phyloP scores from a whole-genome alignment of 2,888 invertebrate genomes.

The Emmelina monodactyla region DNA sequence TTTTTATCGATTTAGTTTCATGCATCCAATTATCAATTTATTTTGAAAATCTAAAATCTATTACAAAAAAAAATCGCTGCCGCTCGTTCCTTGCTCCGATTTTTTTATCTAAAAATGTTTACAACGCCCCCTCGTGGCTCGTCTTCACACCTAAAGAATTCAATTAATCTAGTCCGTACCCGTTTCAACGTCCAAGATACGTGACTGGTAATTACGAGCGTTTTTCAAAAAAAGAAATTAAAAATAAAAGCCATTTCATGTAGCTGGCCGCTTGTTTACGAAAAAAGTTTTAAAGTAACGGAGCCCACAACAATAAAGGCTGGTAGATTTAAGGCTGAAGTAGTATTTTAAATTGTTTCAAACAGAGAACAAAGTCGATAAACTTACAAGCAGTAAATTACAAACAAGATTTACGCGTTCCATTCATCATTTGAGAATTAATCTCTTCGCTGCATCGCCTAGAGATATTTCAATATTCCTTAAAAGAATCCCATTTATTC shows the following conservation, averaged over 20 bases:
- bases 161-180: constrained; percentile 52
- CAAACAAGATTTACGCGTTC: constrained; percentile 42
- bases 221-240: constrained; percentile 35
- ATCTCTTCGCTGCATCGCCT: constrained; percentile 42
- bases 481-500: constrained; percentile 54
- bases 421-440: constrained; percentile 53
- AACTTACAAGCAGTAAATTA: constrained; percentile 47
- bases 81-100: too few species aligned
- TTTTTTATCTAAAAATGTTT: constrained; percentile 25
- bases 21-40: too few species aligned
- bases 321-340: constrained; percentile 20
- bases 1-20: too few species aligned
- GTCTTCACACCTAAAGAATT: constrained; percentile 61
- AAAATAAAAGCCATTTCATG: constrained; percentile 20
- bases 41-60: too few species aligned
- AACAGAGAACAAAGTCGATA: constrained; percentile 16
- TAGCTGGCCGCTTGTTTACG: constrained; percentile 27
- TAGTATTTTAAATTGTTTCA: neutral
- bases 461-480: constrained; percentile 55
- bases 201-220: constrained; percentile 60
- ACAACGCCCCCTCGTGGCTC: constrained; percentile 23
- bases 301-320: constrained; percentile 36
- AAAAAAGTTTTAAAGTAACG: constrained; percentile 35
- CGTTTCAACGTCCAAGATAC: constrained; percentile 39
- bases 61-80: too few species aligned